These are phyloP conservation scores for Listrodromus nycthemerus DNA, from an alignment of 2,888 invertebrate species.

Conservation along the genomic window DNA sequence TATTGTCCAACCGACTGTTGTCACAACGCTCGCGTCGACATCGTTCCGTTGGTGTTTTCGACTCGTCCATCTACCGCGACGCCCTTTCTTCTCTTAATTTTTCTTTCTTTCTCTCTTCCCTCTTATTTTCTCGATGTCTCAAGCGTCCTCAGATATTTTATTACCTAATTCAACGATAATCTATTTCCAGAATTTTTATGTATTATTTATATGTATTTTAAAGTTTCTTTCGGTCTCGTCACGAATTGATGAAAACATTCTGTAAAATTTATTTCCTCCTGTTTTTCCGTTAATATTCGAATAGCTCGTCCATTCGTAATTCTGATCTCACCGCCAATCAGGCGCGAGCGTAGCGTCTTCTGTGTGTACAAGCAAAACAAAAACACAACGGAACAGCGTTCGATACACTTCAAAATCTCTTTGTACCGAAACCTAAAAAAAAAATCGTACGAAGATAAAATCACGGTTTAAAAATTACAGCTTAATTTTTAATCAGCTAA, in stretches of 20 bases:
- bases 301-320: background rate
- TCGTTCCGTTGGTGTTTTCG: conserved; percentile 45
- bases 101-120: conserved; percentile 5
- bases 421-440: background rate
- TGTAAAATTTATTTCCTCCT: background rate
- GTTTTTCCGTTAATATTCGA: background rate
- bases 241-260: background rate
- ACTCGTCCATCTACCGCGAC: conserved; percentile 55
- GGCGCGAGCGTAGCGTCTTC: conserved; percentile 25
- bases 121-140: background rate
- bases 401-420: background rate
- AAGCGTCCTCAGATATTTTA: background rate
- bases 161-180: background rate
- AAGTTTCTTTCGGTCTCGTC: background rate
- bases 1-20: conserved; percentile 35
- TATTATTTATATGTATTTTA: background rate
- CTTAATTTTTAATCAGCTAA: background rate
- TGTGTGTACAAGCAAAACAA: background rate
- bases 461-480: background rate
- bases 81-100: conserved; percentile 12
- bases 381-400: background rate
- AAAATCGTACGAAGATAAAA: background rate
- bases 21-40: conserved; percentile 50
- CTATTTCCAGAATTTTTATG: background rate
- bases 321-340: conserved; percentile 18